A percentile compares a stretch with the other conserved stretches of the same genome.
phyloP scores from a whole-genome alignment of 35 echinoderm and acorn worm genomes.

The Acanthaster planci region DNA sequence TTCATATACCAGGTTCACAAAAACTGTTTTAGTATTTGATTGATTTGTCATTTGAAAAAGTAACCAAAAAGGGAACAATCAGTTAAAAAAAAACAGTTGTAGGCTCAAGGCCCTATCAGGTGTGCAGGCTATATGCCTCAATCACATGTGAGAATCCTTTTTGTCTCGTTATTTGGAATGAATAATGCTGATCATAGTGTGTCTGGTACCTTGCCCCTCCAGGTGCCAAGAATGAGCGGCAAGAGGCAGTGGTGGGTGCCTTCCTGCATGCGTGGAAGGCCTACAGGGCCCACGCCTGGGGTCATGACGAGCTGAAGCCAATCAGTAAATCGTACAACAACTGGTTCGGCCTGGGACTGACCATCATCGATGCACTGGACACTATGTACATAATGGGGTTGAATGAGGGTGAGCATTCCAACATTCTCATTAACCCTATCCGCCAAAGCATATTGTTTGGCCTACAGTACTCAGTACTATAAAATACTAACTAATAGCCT shows the following conservation, averaged over 20 bases:
- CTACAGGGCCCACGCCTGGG: conserved; percentile 88
- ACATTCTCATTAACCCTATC: no score
- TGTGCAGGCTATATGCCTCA: no score
- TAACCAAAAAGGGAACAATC: no score
- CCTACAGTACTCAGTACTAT: no score
- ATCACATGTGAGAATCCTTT: no score
- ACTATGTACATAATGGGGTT: conserved; percentile 96
- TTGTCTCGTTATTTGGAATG: not conserved
- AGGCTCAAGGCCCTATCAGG: no score
- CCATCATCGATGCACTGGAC: conserved; percentile 83
- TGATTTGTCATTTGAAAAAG: no score
- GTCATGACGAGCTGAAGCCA: conserved; percentile 94
- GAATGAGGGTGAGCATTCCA: conserved; percentile 60
- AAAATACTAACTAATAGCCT: no score
- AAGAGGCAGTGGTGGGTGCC: conserved; percentile 85
- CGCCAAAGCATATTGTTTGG: no score
- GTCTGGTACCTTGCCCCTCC: not conserved
- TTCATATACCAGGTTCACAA: no score
- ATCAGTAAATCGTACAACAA: conserved; percentile 69
- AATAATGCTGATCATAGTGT: not conserved
- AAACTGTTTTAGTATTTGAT: no score
- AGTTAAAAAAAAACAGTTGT: no score
- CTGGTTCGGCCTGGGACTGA: conserved; percentile 92
- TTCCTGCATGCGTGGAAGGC: conserved; percentile 96
- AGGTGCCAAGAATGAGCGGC: conserved; percentile 87